These are phyloP conservation scores for Perca fluviatilis DNA, from an alignment of 2,113 vertebrate species.

Conservation along the genomic window DNA sequence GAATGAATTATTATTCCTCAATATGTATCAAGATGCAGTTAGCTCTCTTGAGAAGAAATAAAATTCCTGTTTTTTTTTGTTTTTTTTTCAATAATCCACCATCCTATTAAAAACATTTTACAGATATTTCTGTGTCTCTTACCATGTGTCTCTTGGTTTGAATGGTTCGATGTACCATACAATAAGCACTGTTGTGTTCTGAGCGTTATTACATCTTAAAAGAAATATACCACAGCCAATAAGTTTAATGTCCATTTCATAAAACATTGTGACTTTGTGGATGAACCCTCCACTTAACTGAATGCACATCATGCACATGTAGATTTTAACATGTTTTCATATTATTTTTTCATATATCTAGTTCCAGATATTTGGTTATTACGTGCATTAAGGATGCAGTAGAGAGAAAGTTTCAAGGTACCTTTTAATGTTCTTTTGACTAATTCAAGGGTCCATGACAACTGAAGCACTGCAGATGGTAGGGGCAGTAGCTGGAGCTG, in stretches of 20 bases:
- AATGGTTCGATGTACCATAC: background rate
- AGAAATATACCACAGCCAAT: background rate
- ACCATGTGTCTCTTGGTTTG: constrained; percentile 15
- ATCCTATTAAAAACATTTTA: constrained; percentile 75
- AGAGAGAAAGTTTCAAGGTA: background rate
- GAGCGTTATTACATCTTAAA: background rate
- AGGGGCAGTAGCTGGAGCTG: too few relatives aligned
- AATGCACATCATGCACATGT: background rate
- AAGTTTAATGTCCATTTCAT: background rate
- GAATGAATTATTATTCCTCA: constrained; percentile 57
- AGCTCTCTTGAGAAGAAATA: constrained; percentile 51
- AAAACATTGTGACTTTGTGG: background rate
- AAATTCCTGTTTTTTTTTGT: constrained; percentile 21
- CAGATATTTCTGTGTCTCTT: constrained; percentile 30
- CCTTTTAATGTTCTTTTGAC: background rate
- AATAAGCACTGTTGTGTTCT: background rate
- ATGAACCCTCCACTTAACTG: background rate
- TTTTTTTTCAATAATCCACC: constrained; percentile 58
- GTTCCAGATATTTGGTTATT: background rate
- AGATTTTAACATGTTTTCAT: too few relatives aligned
- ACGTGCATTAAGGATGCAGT: background rate
- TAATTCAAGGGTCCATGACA: background rate
- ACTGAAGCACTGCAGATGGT: background rate
- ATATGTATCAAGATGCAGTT: constrained; percentile 55
- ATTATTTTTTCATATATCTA: background rate